A percentile compares a stretch with the other conserved stretches of the same genome.
Conservation (phyloP, 2,888 invertebrate species). For the Tenodera sinensis region DNA sequence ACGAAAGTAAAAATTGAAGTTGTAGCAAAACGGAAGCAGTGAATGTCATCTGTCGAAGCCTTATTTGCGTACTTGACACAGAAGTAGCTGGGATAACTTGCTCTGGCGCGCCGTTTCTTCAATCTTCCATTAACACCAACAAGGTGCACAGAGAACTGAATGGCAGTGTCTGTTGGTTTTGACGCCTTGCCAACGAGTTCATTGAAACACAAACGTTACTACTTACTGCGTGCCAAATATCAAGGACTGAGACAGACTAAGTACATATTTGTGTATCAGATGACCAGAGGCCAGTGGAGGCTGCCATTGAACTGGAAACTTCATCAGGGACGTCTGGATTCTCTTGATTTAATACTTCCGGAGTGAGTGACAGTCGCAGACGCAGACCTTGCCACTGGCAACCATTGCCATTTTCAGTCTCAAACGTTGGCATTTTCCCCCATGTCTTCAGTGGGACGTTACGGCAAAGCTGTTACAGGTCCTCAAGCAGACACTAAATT, state of each 20-base stretch:
- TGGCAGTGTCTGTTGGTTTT: background rate
- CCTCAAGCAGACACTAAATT: no score
- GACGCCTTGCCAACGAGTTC: background rate
- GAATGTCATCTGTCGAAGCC: no score
- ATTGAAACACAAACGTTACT: background rate
- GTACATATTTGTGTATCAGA: background rate
- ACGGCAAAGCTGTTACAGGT: no score
- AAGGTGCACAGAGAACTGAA: no score
- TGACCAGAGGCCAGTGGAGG: background rate
- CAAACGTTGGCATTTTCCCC: no score
- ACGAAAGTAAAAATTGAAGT: no score
- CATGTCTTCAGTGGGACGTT: no score
- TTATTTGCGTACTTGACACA: no score
- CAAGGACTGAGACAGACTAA: background rate
- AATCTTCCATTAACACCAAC: background rate
- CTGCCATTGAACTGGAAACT: background rate
- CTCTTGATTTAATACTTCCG: background rate
- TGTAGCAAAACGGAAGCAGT: no score
- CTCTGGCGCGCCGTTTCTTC: no score
- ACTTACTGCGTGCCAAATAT: background rate
- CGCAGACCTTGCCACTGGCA: background rate
- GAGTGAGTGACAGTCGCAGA: background rate
- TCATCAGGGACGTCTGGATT: background rate
- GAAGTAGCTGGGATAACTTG: no score
- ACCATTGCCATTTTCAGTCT: no score